Conservation (phyloP, 2,797 vertebrate genomes). For the Tokudaia muenninki region DNA sequence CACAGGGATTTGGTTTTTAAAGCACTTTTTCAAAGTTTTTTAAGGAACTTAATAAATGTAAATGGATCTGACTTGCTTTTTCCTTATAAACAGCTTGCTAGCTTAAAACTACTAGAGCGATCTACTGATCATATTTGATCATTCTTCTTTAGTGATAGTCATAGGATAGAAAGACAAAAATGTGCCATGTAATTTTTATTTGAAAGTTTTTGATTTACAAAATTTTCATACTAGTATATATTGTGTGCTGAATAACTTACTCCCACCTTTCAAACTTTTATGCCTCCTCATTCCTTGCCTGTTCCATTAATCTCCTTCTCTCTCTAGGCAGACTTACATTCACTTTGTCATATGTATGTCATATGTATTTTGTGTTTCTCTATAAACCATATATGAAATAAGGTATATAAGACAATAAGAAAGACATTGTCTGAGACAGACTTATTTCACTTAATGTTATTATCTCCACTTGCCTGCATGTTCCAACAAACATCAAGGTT, state of each 20-base stretch:
- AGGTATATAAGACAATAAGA: not conserved
- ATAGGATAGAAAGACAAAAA: constrained; percentile 23
- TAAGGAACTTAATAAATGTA: constrained; percentile 65
- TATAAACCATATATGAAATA: not conserved
- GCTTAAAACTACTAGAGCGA: constrained; percentile 46
- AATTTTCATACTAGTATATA: not conserved
- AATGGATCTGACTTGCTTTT: constrained; percentile 57
- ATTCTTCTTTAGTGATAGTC: constrained; percentile 25
- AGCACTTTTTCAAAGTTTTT: constrained; percentile 63
- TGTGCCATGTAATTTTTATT: not conserved
- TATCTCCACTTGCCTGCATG: not conserved
- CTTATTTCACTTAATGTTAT: not conserved
- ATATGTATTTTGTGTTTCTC: not conserved
- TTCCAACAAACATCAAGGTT: not conserved
- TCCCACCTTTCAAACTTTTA: not conserved
- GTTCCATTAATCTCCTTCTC: accelerated
- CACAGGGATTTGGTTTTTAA: not conserved
- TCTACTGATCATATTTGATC: not conserved
- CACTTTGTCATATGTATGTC: not conserved
- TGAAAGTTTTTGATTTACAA: not conserved
- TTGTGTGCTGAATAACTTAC: not conserved
- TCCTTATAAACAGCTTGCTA: constrained; percentile 23
- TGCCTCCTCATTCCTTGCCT: too few species aligned
- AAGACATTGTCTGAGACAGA: not conserved
- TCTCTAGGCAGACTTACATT: not conserved